Base-by-base conservation (phyloP, 2,113 vertebrate species). In the Brachyhypopomus occidentalis region DNA sequence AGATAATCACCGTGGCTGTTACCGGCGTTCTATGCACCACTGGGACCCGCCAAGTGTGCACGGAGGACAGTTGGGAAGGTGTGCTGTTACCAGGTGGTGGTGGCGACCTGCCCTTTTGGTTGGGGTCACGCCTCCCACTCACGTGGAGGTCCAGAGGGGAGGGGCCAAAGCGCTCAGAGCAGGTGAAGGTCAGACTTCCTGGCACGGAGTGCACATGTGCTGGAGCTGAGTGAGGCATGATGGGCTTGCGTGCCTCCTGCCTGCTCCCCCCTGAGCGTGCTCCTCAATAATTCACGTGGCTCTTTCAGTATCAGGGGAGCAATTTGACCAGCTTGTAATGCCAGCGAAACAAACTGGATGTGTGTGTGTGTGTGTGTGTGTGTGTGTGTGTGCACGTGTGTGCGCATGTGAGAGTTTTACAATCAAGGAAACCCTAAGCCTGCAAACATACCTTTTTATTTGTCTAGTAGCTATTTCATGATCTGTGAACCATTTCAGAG, bases 291-390 rank as follows among this genome's bases (percentile, higher is more conserved):
- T 72, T 72, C 60, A 72, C 36, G 48, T 22, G 20, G 34, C 17
- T 72, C 52, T 22, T 23, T 70, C 19, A 41, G 66, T 19, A 41
- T 11, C 66, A 19, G 38, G 66, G 66, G 36, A 70, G 66, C 34
- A 70, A 70, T 70, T 12, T n/a, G 66, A 70, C 66, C 19, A 70
- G 17, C 19, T 20, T 36, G 63, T 67, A 67, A 20, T 38, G 34
- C 30, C 64, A 38, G 64, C 17, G 20, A 8, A 1, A 67, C 17
- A 41, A 12, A 30, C 3, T 27, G 1, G 2, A 8, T 30, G 63
- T 66, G 4, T 72, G 38, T 75, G 83, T 84, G 83, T 87, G 89
- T 77, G 84, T 88, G 84, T 77, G 45, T 80, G 79, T 89, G 22
- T 74, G 66, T 0, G 14, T 19, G 1, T 12, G 11, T 70, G 20